Evolutionary conservation across 2,113 vertebrate genomes (phyloP), one percentile per base, ranked within the genome.

Genomic region (Chamaea fasciata): DNA sequence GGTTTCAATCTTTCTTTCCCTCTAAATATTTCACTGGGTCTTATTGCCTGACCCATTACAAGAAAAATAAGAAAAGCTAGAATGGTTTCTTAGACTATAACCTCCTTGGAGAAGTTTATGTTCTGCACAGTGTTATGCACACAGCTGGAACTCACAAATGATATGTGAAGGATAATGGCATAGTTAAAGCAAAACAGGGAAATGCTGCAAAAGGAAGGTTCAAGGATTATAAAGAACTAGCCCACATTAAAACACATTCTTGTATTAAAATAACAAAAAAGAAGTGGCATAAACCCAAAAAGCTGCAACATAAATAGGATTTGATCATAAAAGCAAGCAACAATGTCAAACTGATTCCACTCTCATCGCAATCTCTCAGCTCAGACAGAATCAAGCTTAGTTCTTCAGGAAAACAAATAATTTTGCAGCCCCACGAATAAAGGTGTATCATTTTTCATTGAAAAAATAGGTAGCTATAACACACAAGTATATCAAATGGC

Each of bases 91-190:
- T 73, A 93, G 80, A 90, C 64, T 93, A 30, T 59, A 96, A 81
- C 76, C 90, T 92, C 85, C 88, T 92, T 4, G 0, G 69, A 92
- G 79, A 91, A 91, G 90, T 94, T 94, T 93, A 90, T 86, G 88
- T 68, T 87, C 92, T 87, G 76, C 90, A 94, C 35, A 96, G 76
- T 78, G 88, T 94, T 96, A 88, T 49, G 79, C 75, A 89, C 92
- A 93, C 94, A 96, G 95, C 89, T 97, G 93, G 94, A 95, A 73
- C 73, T 90, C 88, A 93, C 93, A 88, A 92, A 86, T 90, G 93
- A 90, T 90, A 93, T 19, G 4, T 86, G 88, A 67, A 92, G 92
- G 86, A 92, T 93, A 95, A 92, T 57, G 80, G 81, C 37, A 83
- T 33, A 84, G 90, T 90, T 95, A 94, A 89, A 95, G 60, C 68